Evolutionary conservation across 2,113 vertebrate genomes (phyloP).

Genomic region (Mormyrus lacerda): DNA sequence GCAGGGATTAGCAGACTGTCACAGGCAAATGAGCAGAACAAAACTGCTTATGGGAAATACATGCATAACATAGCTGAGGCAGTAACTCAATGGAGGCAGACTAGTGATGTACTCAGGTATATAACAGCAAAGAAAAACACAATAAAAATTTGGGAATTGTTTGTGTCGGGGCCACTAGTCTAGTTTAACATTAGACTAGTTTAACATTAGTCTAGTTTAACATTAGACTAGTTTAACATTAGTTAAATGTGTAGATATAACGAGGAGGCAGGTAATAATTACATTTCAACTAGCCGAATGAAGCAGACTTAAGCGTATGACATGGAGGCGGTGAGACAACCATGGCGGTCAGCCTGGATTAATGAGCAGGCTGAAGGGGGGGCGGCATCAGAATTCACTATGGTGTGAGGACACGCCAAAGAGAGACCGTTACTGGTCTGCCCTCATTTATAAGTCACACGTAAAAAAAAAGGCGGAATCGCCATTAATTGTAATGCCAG

Average conservation of each 20-base stretch:
- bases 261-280: slow-evolving; percentile 4
- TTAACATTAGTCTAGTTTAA: too few species aligned
- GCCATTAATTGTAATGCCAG: neutral
- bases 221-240: too few species aligned
- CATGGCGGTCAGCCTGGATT: neutral
- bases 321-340: neutral
- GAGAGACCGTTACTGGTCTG: neutral
- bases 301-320: neutral
- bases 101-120: neutral
- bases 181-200: too few species aligned
- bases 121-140: neutral
- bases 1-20: slow-evolving; percentile 1
- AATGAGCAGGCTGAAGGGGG: neutral
- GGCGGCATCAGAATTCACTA: neutral
- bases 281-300: neutral
- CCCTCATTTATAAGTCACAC: neutral
- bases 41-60: slow-evolving; percentile 10
- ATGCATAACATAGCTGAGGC: neutral
- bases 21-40: slow-evolving; percentile 18
- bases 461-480: neutral
- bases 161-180: neutral
- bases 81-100: neutral
- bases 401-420: neutral
- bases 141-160: neutral
- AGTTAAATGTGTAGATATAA: neutral